Percentiles rank a stretch among this genome's conserved stretches.
Conservation (phyloP, 2,888 invertebrate species). For the Mythimna ferrago region DNA sequence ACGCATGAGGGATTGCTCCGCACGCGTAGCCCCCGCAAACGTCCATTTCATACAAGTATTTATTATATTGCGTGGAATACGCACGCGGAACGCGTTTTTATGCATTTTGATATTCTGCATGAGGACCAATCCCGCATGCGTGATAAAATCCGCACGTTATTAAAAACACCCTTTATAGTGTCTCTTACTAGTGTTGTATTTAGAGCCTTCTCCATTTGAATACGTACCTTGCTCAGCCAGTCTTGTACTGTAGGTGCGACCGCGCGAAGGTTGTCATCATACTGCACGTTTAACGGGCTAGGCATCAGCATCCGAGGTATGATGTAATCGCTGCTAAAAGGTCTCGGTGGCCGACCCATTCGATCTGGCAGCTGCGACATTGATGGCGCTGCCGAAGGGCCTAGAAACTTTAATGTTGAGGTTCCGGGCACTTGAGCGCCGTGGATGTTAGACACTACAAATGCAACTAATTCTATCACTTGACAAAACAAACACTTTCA, state of each 20-base stretch:
- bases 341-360: constrained; percentile 45
- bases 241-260: constrained; percentile 59
- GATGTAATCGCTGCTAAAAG: constrained; percentile 64
- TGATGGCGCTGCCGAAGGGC: constrained; percentile 55
- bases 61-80: no score
- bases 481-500: constrained; percentile 3
- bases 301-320: constrained; percentile 70
- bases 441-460: not conserved
- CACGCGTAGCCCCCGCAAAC: no score
- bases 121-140: no score
- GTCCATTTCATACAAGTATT: no score
- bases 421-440: not conserved
- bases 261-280: constrained; percentile 62
- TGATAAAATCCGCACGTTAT: no score
- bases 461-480: constrained; percentile 22
- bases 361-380: constrained; percentile 41
- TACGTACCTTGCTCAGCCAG: constrained; percentile 75
- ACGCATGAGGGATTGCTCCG: no score
- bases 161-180: not conserved
- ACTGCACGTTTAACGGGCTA: constrained; percentile 58
- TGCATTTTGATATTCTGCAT: no score
- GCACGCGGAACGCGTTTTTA: no score
- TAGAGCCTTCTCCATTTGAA: not conserved
- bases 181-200: not conserved
- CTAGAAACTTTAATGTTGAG: constrained; percentile 49